phyloP scores from a whole-genome alignment of 2,113 vertebrate species.

The Psittacus erithacus region DNA sequence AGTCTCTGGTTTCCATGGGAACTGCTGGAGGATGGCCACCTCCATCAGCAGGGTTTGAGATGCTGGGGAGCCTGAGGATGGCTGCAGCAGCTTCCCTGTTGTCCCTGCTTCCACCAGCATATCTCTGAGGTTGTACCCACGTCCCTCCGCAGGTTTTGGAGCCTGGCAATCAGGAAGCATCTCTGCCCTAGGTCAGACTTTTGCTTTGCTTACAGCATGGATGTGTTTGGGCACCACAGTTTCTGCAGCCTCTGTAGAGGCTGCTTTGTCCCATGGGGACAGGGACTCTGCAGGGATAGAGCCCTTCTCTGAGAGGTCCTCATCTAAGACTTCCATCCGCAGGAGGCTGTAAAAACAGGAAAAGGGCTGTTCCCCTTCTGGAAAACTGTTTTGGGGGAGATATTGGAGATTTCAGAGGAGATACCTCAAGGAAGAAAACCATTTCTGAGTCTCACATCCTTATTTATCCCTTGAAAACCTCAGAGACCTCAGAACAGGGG shows the following conservation, averaged over 20 bases:
- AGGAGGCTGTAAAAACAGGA: neutral
- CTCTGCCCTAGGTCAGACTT: neutral
- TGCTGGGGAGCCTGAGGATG: neutral
- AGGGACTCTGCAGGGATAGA: neutral
- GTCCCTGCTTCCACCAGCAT: neutral
- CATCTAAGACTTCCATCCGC: neutral
- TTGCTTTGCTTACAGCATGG: neutral
- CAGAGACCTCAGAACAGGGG: neutral
- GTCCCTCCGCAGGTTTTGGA: neutral
- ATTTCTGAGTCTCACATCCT: neutral
- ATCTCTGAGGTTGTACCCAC: neutral
- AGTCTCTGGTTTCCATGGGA: slow-evolving; percentile 39
- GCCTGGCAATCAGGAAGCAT: neutral
- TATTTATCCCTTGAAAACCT: neutral
- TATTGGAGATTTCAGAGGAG: neutral
- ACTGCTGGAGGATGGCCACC: neutral
- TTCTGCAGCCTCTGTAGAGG: neutral
- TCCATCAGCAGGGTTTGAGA: neutral
- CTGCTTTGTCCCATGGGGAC: neutral
- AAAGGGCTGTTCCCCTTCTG: neutral
- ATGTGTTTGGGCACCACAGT: neutral
- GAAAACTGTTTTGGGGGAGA: neutral
- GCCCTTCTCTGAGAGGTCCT: neutral
- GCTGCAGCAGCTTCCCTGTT: neutral
- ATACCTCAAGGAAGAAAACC: neutral